A percentile compares a stretch with the other conserved stretches of the same genome.
Conservation (phyloP, 2,888 invertebrate species). For the Tenthredo notha region DNA sequence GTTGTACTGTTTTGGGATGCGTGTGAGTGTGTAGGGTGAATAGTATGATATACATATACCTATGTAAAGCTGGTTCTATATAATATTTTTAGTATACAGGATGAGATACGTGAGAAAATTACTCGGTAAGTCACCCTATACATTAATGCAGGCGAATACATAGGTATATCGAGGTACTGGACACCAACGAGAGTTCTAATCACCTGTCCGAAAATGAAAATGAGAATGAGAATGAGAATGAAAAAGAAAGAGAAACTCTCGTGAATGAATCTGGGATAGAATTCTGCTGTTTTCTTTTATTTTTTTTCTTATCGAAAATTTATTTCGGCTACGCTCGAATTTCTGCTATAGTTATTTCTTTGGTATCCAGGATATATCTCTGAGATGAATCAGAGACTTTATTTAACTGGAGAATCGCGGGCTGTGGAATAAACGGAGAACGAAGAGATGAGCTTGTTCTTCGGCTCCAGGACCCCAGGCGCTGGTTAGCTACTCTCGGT, state of each 20-base stretch:
- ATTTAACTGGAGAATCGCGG: background rate
- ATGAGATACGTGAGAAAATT: background rate
- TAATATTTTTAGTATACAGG: background rate
- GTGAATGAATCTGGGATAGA: background rate
- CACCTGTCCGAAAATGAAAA: background rate
- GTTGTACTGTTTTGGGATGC: conserved; percentile 13
- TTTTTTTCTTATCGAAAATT: background rate
- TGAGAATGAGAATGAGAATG: background rate
- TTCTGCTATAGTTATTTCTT: conserved; percentile 30
- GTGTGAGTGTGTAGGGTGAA: background rate
- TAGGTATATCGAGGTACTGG: conserved; percentile 11
- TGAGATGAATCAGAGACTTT: background rate
- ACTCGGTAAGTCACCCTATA: background rate
- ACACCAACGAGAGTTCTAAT: conserved; percentile 13
- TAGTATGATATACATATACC: background rate
- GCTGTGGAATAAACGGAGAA: background rate
- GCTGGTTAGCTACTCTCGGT: background rate
- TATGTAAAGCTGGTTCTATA: background rate
- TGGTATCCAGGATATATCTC: conserved; percentile 32
- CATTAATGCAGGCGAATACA: background rate
- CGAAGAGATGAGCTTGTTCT: background rate
- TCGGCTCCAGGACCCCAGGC: background rate
- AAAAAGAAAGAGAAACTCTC: background rate
- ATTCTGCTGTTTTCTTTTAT: background rate
- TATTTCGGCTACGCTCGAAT: background rate